These are phyloP conservation scores for Penaeus indicus DNA, from an alignment of 1,140 invertebrate genomes.

Conservation along the genomic window DNA sequence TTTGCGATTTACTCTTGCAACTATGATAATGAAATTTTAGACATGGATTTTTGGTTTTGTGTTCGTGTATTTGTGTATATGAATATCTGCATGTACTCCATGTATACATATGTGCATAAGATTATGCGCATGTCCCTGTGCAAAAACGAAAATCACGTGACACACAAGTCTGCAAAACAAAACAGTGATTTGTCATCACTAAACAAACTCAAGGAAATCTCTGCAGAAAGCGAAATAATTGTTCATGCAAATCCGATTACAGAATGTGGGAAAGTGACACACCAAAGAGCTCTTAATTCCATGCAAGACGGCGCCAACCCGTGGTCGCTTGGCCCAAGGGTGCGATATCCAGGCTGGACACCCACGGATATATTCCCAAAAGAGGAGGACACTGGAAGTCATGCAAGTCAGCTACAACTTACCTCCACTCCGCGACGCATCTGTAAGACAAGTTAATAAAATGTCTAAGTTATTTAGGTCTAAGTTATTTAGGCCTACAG, in stretches of 20 bases:
- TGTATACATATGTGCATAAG: neutral
- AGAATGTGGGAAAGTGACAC: too few species aligned
- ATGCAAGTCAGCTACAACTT: slow-evolving; percentile 2
- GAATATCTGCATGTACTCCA: neutral
- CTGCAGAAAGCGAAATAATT: too few species aligned
- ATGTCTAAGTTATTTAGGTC: neutral
- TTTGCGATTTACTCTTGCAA: neutral
- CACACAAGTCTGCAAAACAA: too few species aligned
- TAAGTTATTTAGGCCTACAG: neutral
- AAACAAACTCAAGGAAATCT: too few species aligned
- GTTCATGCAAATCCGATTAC: too few species aligned
- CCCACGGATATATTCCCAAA: neutral
- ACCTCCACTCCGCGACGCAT: slow-evolving; percentile 6
- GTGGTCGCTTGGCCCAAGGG: too few species aligned
- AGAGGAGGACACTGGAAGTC: neutral
- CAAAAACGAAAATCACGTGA: too few species aligned
- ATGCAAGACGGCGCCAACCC: too few species aligned
- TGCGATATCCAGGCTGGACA: too few species aligned
- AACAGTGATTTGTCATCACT: too few species aligned
- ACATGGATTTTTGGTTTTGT: neutral
- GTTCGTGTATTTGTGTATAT: neutral
- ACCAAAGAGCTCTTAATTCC: too few species aligned
- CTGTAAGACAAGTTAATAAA: neutral
- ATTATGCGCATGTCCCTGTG: neutral
- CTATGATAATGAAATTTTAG: neutral